These are phyloP conservation scores for Acromyrmex heyeri DNA, from an alignment of 1,140 invertebrate species.

Conservation along the genomic window DNA sequence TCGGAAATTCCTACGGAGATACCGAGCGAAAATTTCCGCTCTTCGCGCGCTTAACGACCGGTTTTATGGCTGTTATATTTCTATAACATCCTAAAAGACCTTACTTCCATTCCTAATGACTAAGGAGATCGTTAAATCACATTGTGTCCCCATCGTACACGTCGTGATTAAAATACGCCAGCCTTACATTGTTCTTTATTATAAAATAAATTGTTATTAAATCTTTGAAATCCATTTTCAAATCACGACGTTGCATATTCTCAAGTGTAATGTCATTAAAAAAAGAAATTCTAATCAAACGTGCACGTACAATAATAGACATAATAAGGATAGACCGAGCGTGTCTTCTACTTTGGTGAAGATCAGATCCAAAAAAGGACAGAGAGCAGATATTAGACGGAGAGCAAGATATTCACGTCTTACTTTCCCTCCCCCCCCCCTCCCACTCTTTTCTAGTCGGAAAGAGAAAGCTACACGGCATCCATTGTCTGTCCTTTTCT, in stretches of 20 bases:
- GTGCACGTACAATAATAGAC: not conserved
- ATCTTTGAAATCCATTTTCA: not conserved
- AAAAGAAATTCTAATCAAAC: not conserved
- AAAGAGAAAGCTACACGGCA: too few species aligned
- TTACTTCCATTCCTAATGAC: slow-evolving; percentile 3
- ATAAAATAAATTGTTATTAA: slow-evolving; percentile 8
- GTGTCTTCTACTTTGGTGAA: too few species aligned
- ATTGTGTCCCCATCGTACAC: not conserved
- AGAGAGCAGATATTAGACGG: too few species aligned
- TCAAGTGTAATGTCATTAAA: not conserved
- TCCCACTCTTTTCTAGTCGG: too few species aligned
- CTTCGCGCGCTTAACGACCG: slow-evolving; percentile 50
- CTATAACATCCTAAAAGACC: slow-evolving; percentile 14
- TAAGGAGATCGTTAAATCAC: slow-evolving; percentile 46
- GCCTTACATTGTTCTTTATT: not conserved
- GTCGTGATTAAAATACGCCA: slow-evolving; percentile 36
- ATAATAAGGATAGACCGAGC: too few species aligned
- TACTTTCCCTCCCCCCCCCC: too few species aligned
- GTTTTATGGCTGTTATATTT: slow-evolving; percentile 50
- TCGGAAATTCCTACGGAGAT: slow-evolving; percentile 36
- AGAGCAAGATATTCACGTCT: too few species aligned
- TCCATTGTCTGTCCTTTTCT: too few species aligned
- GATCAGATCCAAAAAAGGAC: too few species aligned
- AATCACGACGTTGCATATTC: not conserved
- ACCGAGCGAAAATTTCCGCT: slow-evolving; percentile 40